Conservation (phyloP, 2,888 invertebrate genomes). For the Notodonta ziczac region DNA sequence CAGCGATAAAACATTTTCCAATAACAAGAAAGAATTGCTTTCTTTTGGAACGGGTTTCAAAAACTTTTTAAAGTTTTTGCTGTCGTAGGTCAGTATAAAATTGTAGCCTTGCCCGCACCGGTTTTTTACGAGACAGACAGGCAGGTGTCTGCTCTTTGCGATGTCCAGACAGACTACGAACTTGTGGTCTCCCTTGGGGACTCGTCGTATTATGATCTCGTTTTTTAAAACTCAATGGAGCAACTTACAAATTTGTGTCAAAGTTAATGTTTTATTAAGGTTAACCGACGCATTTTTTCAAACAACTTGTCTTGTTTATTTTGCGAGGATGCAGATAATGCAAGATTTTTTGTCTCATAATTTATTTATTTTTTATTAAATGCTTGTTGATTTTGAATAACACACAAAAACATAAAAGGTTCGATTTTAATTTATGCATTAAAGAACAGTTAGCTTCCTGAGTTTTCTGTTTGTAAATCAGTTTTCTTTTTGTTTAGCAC, state of each 20-base stretch:
- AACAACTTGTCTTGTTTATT: neutral
- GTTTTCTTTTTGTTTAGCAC: constrained; percentile 5
- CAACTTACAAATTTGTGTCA: neutral
- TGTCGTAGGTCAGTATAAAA: constrained; percentile 35
- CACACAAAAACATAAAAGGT: constrained; percentile 6
- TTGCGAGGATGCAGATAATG: constrained; percentile 5
- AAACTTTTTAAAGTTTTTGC: constrained; percentile 13
- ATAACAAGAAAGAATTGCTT: constrained; percentile 2
- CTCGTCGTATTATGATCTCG: neutral
- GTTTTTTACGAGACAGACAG: constrained; percentile 17
- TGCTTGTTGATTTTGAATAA: neutral
- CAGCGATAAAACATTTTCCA: neutral
- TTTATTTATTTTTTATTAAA: neutral
- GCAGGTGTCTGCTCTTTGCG: constrained; percentile 22
- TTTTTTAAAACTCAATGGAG: neutral
- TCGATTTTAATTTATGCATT: constrained; percentile 4
- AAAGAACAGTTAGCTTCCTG: constrained; percentile 6
- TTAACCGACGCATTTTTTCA: neutral
- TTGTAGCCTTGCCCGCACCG: constrained; percentile 8
- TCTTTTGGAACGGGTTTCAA: constrained; percentile 30
- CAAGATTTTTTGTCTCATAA: neutral
- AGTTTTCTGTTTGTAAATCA: constrained; percentile 1
- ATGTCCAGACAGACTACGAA: constrained; percentile 2
- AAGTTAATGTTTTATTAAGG: neutral
- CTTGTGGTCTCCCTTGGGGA: neutral